These are phyloP conservation scores for Bombus breviceps DNA, from an alignment of 1,140 invertebrate species.

Conservation along the genomic window DNA sequence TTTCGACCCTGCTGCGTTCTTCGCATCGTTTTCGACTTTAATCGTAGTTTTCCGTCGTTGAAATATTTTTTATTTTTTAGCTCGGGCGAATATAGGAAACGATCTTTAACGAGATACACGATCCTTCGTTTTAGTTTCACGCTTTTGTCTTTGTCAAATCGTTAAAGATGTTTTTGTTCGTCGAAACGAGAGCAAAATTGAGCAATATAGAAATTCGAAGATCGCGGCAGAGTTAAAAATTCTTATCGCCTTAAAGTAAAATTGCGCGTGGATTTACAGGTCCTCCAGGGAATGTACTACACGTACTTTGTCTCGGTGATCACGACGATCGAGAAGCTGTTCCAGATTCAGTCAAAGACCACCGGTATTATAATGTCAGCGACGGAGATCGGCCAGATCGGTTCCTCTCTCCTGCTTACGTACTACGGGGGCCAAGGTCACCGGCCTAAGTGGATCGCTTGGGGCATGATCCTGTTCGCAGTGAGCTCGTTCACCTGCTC, in stretches of 20 bases:
- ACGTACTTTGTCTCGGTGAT: conserved; percentile 98
- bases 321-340: conserved; percentile 98
- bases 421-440: conserved; percentile 97
- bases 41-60: too few species aligned
- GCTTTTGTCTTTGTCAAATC: too few species aligned
- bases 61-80: too few species aligned
- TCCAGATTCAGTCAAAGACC: conserved; percentile 97
- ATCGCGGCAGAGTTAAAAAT: neutral
- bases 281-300: conserved; percentile 96
- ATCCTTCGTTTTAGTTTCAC: neutral
- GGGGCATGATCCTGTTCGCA: conserved; percentile 95
- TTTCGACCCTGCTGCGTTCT: too few species aligned
- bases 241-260: neutral
- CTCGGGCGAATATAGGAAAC: too few species aligned
- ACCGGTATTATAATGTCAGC: conserved; percentile 96
- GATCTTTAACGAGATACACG: too few species aligned
- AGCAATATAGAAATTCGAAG: too few species aligned
- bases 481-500: conserved; percentile 94
- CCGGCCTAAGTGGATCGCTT: conserved; percentile 97
- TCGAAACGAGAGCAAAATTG: too few species aligned
- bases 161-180: too few species aligned
- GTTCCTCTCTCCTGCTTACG: conserved; percentile 93
- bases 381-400: conserved; percentile 97
- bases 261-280: conserved; percentile 58
- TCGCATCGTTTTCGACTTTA: too few species aligned